phyloP scores from a whole-genome alignment of 2,113 vertebrate species.

The Sigmodon hispidus region DNA sequence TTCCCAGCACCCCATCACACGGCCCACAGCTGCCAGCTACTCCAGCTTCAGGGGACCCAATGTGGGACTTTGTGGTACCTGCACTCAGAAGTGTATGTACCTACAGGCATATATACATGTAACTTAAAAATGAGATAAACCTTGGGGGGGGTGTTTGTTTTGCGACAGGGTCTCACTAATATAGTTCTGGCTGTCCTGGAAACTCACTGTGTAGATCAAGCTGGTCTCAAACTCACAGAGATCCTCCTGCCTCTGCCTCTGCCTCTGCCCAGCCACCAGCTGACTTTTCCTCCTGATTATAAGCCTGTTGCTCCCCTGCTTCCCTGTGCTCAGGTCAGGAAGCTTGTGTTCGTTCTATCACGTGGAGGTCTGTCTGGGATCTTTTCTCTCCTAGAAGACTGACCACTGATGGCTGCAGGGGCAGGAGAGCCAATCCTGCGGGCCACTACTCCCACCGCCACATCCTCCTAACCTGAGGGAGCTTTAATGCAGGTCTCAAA shows the following conservation, averaged over 20 bases:
- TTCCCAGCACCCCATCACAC: background rate
- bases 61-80: too few relatives aligned
- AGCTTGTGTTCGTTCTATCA: background rate
- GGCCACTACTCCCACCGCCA: background rate
- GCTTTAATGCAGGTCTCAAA: slow-evolving; percentile 24
- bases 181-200: background rate
- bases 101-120: background rate
- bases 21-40: background rate
- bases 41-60: background rate
- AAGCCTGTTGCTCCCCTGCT: background rate
- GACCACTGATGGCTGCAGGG: background rate
- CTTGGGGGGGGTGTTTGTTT: background rate
- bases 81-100: background rate
- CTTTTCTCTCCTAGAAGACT: background rate
- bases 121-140: background rate
- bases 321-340: background rate
- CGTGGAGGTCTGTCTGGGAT: background rate
- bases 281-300: background rate
- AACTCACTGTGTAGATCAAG: background rate
- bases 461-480: background rate
- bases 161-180: background rate
- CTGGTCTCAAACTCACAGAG: background rate
- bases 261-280: background rate
- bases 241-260: background rate
- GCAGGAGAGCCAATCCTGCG: background rate